Percentiles rank a stretch among this genome's conserved stretches.
These are phyloP conservation scores for Orgyia antiqua DNA, from an alignment of 2,888 invertebrate genomes.

Conservation along the genomic window DNA sequence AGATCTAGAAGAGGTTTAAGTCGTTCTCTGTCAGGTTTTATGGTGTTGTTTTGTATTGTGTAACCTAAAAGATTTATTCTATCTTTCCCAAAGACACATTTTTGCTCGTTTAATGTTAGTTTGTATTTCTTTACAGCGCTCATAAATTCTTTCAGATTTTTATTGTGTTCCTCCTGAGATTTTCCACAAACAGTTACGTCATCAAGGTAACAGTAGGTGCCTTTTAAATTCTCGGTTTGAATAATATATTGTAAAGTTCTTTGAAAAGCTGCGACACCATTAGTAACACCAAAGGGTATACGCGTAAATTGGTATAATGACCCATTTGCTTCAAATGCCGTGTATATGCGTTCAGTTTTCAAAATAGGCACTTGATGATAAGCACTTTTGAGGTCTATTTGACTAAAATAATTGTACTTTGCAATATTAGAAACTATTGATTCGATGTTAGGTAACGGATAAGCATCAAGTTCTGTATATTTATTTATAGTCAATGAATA, in stretches of 20 bases:
- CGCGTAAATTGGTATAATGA: not conserved
- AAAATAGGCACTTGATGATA: not conserved
- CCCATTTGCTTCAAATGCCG: not conserved
- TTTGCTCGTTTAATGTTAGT: not conserved
- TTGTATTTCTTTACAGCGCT: not conserved
- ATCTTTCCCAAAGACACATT: not conserved
- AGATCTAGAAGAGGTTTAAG: not conserved
- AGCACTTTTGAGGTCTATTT: not conserved
- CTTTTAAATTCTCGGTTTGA: not conserved
- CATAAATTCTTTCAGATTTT: not conserved
- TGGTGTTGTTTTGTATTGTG: not conserved
- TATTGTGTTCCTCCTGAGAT: not conserved
- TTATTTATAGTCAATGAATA: slow-evolving; percentile 24
- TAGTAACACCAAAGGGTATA: not conserved
- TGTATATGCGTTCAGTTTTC: not conserved
- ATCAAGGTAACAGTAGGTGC: not conserved
- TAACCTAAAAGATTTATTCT: not conserved
- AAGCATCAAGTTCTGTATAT: slow-evolving; percentile 20
- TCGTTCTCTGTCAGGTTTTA: not conserved
- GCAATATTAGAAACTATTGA: not conserved
- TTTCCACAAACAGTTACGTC: not conserved
- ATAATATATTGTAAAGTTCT: not conserved
- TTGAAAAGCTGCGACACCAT: slow-evolving; percentile 3
- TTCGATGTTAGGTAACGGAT: not conserved
- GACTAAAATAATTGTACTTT: not conserved